Base-by-base conservation (phyloP, 1,140 invertebrate species). In the Aphelenchoides avenae region DNA sequence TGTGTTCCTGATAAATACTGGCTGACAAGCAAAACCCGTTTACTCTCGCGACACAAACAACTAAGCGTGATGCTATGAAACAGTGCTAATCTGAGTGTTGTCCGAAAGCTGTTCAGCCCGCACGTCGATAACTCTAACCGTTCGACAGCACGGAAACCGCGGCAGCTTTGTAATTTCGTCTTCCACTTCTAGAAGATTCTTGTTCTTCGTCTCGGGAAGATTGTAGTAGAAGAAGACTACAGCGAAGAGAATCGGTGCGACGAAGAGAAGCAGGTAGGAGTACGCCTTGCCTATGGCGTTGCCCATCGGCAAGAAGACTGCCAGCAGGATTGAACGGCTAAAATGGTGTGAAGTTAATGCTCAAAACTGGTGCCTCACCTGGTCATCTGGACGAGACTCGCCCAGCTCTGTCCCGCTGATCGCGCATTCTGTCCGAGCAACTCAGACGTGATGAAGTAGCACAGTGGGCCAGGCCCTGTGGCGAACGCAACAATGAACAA, bases 401-500 rank as follows among this genome's bases (percentile, higher is more conserved):
- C 62, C 67, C 70, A 72, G 37, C 64, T 57, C 55, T 72, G 70
- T 2, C 54, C 64, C 11, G 72, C 71, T 33, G 70, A 71, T 31
- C 72, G 43, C 15, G 71, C 68, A n/a, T 64, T 58, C 49, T 75
- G 70, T 22, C 55, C 61, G 30, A 72, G 57, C 41, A 72, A 33
- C 52, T 72, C 70, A 9, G 71, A 48, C 7, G 73, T 67, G 39
- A 72, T 68, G 31, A 72, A 72, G 43, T 59, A 72, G 43, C 62
- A 74, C 5, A 72, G 40, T 24, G 70, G 70, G 13, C 70, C 70
- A 13, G 70, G 70, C 2, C 70, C 70, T 22, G 64, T 56, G 31
- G 68, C 50, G 44, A 72, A 72, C n/a, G 61, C 61, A 31, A 75
- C 24, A n/a, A 66, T 59, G 50, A 72, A 72, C 5, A 74, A 34